Percentiles rank a stretch among this genome's conserved stretches.
Evolutionary conservation across 2,113 vertebrate genomes (phyloP).

Genomic region (Odontesthes bonariensis): DNA sequence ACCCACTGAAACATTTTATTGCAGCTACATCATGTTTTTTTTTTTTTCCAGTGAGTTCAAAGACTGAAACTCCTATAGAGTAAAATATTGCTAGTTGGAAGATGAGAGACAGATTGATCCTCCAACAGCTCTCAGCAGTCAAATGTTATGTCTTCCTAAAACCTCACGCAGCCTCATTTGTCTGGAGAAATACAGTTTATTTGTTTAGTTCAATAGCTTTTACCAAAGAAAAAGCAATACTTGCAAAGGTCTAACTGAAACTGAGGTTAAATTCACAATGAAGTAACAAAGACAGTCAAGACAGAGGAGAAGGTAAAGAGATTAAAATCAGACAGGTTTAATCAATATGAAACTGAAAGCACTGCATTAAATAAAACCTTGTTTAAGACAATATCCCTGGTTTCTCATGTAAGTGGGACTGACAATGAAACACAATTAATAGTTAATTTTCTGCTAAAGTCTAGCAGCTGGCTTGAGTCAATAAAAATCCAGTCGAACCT

Average conservation of each 20-base stretch:
- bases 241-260: conserved; percentile 23
- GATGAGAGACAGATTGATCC: conserved; percentile 50
- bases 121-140: conserved; percentile 29
- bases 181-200: conserved; percentile 21
- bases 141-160: conserved; percentile 27
- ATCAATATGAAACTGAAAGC: background rate
- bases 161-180: conserved; percentile 39
- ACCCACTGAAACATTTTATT: background rate
- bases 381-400: background rate
- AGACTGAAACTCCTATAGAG: background rate
- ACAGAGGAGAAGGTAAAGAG: background rate
- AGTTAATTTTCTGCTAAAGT: background rate
- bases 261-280: background rate
- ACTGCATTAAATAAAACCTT: background rate
- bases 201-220: conserved; percentile 42
- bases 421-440: background rate
- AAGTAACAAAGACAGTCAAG: background rate
- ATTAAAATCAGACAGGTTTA: background rate
- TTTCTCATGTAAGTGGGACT: background rate
- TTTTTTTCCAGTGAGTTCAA: background rate
- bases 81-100: conserved; percentile 5
- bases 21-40: background rate
- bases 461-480: background rate
- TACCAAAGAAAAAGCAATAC: conserved; percentile 15
- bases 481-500: conserved; percentile 2